phyloP scores from a whole-genome alignment of 2,113 vertebrate genomes.

The Oncorhynchus kisutch region DNA sequence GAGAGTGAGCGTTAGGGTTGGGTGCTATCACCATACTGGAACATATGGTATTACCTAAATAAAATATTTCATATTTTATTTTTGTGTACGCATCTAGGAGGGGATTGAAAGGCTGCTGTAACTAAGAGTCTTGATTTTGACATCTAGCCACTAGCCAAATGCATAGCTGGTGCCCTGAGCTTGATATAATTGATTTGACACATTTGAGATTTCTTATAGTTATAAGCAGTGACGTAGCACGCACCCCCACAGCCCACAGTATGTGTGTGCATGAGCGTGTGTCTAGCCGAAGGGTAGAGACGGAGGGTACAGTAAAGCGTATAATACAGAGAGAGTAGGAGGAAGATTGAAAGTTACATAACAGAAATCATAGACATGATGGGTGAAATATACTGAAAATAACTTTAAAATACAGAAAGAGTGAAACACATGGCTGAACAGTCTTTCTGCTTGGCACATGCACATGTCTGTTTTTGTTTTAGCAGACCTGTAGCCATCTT shows the following conservation, averaged over 20 bases:
- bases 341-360: conserved; percentile 11
- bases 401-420: not conserved
- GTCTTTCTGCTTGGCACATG: too few species aligned
- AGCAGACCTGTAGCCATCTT: too few species aligned
- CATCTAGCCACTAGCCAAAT: not conserved
- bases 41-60: too few species aligned
- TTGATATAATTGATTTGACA: not conserved
- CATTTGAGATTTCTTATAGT: too few species aligned
- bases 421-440: not conserved
- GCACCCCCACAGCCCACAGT: not conserved
- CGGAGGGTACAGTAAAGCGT: not conserved
- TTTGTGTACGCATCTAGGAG: not conserved
- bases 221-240: not conserved
- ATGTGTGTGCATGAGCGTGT: not conserved
- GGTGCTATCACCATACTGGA: too few species aligned
- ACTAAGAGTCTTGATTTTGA: not conserved
- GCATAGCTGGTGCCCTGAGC: not conserved
- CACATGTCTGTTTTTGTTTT: too few species aligned
- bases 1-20: not conserved
- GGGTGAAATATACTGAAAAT: not conserved
- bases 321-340: conserved; percentile 14
- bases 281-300: conserved; percentile 4
- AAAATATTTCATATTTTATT: too few species aligned
- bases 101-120: not conserved
- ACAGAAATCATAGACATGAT: not conserved